Conservation (phyloP, 2,797 vertebrate species). For the Tokudaia muenninki region DNA sequence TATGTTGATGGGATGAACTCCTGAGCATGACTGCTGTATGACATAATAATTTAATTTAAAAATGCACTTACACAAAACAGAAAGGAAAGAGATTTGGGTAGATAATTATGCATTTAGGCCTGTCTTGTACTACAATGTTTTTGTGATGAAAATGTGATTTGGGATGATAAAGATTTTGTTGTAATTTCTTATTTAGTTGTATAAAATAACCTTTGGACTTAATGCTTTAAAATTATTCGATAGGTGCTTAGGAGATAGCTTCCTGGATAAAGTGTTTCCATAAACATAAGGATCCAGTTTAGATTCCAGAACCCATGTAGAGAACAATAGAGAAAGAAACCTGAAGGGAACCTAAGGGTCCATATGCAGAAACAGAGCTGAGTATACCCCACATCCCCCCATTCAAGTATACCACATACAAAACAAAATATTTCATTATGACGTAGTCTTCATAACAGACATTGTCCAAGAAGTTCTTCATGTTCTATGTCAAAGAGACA, state of each 20-base stretch:
- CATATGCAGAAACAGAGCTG: not conserved
- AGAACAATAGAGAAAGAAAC: not conserved
- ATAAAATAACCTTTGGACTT: slow-evolving; percentile 40
- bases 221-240: not conserved
- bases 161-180: slow-evolving; percentile 59
- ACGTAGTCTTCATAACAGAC: not conserved
- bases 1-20: slow-evolving; percentile 55
- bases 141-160: slow-evolving; percentile 64
- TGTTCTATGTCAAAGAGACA: not conserved
- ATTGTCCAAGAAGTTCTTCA: slow-evolving; percentile 3
- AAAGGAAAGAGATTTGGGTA: slow-evolving; percentile 64
- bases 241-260: not conserved
- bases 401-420: not conserved
- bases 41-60: slow-evolving; percentile 75
- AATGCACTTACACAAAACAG: slow-evolving; percentile 61
- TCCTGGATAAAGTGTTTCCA: not conserved
- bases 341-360: too few species aligned
- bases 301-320: not conserved
- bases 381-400: rapidly evolving
- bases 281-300: not conserved
- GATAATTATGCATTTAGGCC: slow-evolving; percentile 66
- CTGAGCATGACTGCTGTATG: slow-evolving; percentile 52
- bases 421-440: not conserved
- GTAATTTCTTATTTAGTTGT: slow-evolving; percentile 68
- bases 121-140: slow-evolving; percentile 53